Base-by-base conservation (phyloP, 1,140 invertebrate genomes). In the Agraylea sexmaculata region DNA sequence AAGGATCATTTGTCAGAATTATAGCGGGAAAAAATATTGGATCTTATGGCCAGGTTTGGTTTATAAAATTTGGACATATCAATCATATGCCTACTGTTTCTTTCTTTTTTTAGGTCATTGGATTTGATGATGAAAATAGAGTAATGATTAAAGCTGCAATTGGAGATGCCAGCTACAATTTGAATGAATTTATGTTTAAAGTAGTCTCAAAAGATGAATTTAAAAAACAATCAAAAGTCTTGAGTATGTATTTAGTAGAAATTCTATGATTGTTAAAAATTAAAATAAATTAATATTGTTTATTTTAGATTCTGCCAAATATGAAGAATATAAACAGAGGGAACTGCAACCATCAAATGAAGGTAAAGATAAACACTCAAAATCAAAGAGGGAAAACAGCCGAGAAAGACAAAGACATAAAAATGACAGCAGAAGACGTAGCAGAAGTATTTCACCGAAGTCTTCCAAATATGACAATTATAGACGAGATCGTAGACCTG, bases 81-180 rank as follows among this genome's bases (percentile, higher is more conserved):
- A 34, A 21, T 21, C 15, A 29, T 44, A 18, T 42, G 19, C 16
- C 18, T n/a, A 20, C 33, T 28, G 31, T 27, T 28, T 30, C 31
- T 35, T 38, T 42, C 33, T 47, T 56, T 43, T 59, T 69, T 22
- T 56, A 83, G 76, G 72, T 93, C 13, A 73, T 84, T 53, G 83
- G 85, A 18, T 73, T 92, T 44, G 85, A 92, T 65, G 87, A 91
- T 51, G 82, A 88, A 50, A 79, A 78, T 42, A 80, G 87, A 41
- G 67, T 88, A 7, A 77, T 87, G 53, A 70, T 93, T 0, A 86
- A 85, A 68, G 66, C 90, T 45, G 67, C 81, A 13, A 62, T 88
- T 2, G 76, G 74, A 40, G 76, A 77, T 32, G 61, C 77, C 53
- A 73, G 68, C 13, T 66, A 83, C 25, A 79, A 78, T 19, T 58